Evolutionary conservation across 2,888 invertebrate species (phyloP).

Genomic region (Lasioglossum leucozonium): DNA sequence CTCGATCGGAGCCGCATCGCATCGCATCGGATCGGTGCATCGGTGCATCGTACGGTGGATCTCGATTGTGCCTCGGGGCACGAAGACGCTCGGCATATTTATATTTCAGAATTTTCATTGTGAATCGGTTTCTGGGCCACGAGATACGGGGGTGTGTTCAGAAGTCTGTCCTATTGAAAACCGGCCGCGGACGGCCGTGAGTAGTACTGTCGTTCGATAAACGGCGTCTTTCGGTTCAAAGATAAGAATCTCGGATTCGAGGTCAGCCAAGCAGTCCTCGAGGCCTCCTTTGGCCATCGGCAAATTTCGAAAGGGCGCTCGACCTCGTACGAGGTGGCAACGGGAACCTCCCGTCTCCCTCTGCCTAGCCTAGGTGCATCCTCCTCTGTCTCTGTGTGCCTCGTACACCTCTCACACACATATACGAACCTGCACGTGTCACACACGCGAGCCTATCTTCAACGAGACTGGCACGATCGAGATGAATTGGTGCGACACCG

Average conservation of each 20-base stretch:
- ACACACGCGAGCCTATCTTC: background rate
- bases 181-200: constrained; percentile 64
- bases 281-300: constrained; percentile 73
- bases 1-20: background rate
- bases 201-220: constrained; percentile 71
- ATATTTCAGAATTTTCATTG: constrained; percentile 68
- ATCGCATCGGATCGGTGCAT: background rate
- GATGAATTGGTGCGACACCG: constrained; percentile 45
- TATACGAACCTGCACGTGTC: background rate
- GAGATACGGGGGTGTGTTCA: constrained; percentile 41
- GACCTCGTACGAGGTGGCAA: constrained; percentile 67
- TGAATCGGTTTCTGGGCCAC: constrained; percentile 65
- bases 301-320: constrained; percentile 75
- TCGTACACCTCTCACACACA: background rate
- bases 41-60: background rate
- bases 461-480: constrained; percentile 27
- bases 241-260: constrained; percentile 74
- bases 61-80: constrained; percentile 1
- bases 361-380: background rate
- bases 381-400: background rate
- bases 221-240: constrained; percentile 71
- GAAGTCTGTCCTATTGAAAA: constrained; percentile 46
- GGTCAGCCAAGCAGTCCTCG: constrained; percentile 71
- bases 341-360: background rate
- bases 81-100: constrained; percentile 57